Percentiles rank a stretch among this genome's conserved stretches.
These are phyloP conservation scores for Parnassius glacialis DNA, from an alignment of 2,888 invertebrate species.

Conservation along the genomic window DNA sequence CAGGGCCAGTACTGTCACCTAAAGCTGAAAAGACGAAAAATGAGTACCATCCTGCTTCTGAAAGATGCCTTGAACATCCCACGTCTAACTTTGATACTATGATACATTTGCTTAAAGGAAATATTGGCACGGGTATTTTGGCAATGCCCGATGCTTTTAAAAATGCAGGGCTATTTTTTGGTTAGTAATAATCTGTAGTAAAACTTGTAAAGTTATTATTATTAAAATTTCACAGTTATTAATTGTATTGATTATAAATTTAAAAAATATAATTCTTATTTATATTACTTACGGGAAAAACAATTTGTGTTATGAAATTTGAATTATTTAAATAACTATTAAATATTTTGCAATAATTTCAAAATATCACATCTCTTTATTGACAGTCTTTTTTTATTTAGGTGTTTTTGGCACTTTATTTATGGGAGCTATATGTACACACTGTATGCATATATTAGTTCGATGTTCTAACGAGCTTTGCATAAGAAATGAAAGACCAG, in stretches of 20 bases:
- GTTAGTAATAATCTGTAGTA: conserved; percentile 53
- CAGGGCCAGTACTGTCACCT: conserved; percentile 44
- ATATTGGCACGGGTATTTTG: conserved; percentile 95
- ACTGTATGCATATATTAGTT: conserved; percentile 94
- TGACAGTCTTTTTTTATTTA: conserved; percentile 43
- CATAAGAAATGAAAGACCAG: conserved; percentile 83
- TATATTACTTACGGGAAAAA: too few relatives aligned
- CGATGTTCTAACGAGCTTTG: conserved; percentile 88
- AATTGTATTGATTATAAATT: too few relatives aligned
- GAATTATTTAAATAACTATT: too few relatives aligned
- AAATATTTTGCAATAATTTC: too few relatives aligned
- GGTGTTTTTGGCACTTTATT: conserved; percentile 89
- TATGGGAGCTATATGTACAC: conserved; percentile 93
- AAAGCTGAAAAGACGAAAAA: conserved; percentile 54
- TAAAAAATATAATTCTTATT: too few relatives aligned
- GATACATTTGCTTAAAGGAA: conserved; percentile 87
- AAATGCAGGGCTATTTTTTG: conserved; percentile 93
- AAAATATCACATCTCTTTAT: not conserved
- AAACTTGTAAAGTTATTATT: not conserved
- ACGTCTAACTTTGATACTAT: conserved; percentile 90
- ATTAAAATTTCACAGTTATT: too few relatives aligned
- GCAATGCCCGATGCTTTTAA: conserved; percentile 98
- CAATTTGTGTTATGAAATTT: too few relatives aligned
- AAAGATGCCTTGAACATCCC: conserved; percentile 87
- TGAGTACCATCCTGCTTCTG: conserved; percentile 82